Evolutionary conservation across 2,113 vertebrate genomes (phyloP).

Genomic region (Gorsachius goisagi): DNA sequence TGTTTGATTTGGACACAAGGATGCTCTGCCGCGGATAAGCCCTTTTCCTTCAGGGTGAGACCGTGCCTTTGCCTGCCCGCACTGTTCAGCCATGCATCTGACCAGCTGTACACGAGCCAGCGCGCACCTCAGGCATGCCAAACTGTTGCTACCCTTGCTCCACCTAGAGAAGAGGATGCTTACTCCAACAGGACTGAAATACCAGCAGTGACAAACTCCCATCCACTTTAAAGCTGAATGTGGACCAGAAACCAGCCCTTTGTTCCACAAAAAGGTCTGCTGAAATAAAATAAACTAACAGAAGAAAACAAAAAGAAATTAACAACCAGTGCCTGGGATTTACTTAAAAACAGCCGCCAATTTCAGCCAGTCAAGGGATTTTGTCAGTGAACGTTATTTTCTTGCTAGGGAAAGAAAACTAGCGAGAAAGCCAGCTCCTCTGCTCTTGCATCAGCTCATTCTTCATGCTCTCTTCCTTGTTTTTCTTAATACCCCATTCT

Average conservation of each 20-base stretch:
- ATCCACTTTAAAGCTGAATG: background rate
- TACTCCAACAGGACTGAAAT: background rate
- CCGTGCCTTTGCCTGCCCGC: background rate
- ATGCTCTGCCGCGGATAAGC: background rate
- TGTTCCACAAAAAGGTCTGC: background rate
- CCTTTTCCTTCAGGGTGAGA: background rate
- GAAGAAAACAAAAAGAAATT: background rate
- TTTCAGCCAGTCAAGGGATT: background rate
- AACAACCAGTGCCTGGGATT: background rate
- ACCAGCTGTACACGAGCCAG: fast-evolving
- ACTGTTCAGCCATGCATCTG: background rate
- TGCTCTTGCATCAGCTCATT: background rate
- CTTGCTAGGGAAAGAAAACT: background rate
- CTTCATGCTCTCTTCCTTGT: background rate
- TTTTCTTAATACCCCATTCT: background rate
- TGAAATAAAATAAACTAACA: background rate
- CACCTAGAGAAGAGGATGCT: background rate
- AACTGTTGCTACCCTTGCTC: background rate
- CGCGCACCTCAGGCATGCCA: background rate
- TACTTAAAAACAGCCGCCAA: background rate
- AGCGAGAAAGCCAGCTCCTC: background rate
- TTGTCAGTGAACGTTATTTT: background rate
- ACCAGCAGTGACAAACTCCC: background rate
- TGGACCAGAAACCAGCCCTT: background rate
- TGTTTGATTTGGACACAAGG: background rate